phyloP scores from a whole-genome alignment of 2,113 vertebrate genomes.

The Halcyon malimbica region DNA sequence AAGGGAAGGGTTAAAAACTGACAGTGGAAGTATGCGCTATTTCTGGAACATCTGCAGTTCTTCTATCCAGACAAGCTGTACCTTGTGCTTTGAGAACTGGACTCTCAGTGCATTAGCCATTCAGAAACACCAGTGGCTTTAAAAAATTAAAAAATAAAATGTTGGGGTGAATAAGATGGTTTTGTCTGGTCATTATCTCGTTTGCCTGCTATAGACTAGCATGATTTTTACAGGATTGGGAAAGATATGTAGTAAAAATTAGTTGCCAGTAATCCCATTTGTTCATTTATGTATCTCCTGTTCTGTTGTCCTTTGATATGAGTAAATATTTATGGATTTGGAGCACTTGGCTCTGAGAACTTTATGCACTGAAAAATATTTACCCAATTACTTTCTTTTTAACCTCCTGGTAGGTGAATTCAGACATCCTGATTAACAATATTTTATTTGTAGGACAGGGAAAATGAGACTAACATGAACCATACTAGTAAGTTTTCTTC shows the following conservation, averaged over 20 bases:
- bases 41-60: not conserved
- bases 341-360: not conserved
- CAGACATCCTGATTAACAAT: not conserved
- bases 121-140: not conserved
- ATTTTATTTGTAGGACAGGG: not conserved
- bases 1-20: not conserved
- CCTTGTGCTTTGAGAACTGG: not conserved
- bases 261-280: not conserved
- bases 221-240: not conserved
- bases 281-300: not conserved
- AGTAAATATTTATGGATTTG: not conserved
- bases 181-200: not conserved
- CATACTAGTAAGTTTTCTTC: not conserved
- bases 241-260: not conserved
- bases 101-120: not conserved
- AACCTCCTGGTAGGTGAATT: not conserved
- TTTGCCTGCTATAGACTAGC: not conserved
- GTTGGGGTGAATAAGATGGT: not conserved
- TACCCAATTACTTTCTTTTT: not conserved
- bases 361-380: not conserved
- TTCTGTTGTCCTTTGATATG: not conserved
- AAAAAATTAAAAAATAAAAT: not conserved
- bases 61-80: not conserved
- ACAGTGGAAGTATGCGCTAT: fast-evolving
- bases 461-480: not conserved